Evolutionary conservation across 1,140 invertebrate genomes (phyloP), one percentile per base, ranked within the genome.

Genomic region (Grapholita molesta): DNA sequence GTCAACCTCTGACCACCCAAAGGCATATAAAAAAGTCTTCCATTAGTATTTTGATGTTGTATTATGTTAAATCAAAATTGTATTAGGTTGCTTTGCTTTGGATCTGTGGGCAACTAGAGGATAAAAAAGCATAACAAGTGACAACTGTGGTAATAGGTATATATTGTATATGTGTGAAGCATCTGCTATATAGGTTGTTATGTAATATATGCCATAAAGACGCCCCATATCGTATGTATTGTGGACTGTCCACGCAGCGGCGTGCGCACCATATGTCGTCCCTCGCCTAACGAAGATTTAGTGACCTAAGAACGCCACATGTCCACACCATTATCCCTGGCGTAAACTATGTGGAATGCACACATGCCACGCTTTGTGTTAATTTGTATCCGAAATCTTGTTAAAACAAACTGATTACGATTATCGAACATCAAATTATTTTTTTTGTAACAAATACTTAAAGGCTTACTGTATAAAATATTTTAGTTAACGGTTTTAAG

Each of bases 261-360:
- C 70, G 73, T 74, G 67, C 64, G 53, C 68, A 67, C 69, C 74
- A 75, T 76, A 72, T 77, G 75, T 77, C 75, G 66, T 64, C 74
- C 57, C 15, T 65, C 65, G 72, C 70, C 74, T 79, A 84, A 80
- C 75, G 80, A 82, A 82, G 80, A 84, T 82, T 82, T 84, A 84
- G 70, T 76, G 75, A 75, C 64, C 67, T 12, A 21, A 65, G 32
- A 35, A 65, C 35, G 61, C 61, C 32, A 28, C 32, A n/a, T 53
- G 65, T 61, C n/a, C 21, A 18, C 52, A 42, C 55, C 55, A 68
- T 57, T 69, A 69, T 64, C 55, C 32, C 64, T n/a, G 18, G 28
- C 1, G 61, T 65, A 28, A 30, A 61, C 25, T 61, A 28, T 61
- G 55, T 30, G 55, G 7, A 25, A 24, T 57, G 24, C 25, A 30